phyloP scores from a whole-genome alignment of 92 coral and sea anemone genomes.

The Zoanthus sociatus region DNA sequence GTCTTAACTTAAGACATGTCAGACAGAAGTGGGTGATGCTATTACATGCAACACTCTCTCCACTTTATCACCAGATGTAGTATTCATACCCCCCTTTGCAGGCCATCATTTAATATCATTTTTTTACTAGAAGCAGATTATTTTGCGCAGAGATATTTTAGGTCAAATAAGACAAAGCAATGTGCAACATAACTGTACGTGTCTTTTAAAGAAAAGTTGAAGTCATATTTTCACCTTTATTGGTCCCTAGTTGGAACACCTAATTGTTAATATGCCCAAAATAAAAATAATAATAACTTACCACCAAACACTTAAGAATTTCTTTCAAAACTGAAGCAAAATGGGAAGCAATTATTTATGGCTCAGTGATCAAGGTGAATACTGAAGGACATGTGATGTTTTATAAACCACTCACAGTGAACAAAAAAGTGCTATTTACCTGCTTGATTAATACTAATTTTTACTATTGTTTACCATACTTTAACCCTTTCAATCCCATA shows the following conservation, averaged over 20 bases:
- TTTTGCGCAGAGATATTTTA: conserved; percentile 5
- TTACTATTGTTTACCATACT: too few species aligned
- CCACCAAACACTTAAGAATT: too few species aligned
- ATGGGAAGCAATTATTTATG: too few species aligned
- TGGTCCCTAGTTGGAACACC: conserved; percentile 12
- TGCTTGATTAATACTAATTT: too few species aligned
- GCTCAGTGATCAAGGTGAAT: too few species aligned
- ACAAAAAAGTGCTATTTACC: too few species aligned
- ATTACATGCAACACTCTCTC: conserved; percentile 3
- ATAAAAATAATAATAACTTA: too few species aligned
- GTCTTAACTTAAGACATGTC: background rate
- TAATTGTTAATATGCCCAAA: background rate
- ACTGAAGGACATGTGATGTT: too few species aligned
- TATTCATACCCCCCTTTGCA: conserved; percentile 2
- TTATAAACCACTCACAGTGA: too few species aligned
- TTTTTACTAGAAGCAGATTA: conserved; percentile 18
- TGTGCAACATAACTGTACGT: conserved; percentile 10
- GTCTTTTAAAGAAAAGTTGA: conserved; percentile 13
- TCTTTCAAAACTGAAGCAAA: too few species aligned
- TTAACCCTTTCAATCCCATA: conserved; percentile 47
- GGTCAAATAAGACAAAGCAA: conserved; percentile 12
- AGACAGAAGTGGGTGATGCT: background rate
- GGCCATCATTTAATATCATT: conserved; percentile 14
- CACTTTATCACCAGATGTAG: conserved; percentile 1
- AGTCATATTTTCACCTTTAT: conserved; percentile 8